A percentile compares a stretch with the other conserved stretches of the same genome.
These are phyloP conservation scores for Seriola aureovittata DNA, from an alignment of 2,113 vertebrate genomes.

Conservation along the genomic window DNA sequence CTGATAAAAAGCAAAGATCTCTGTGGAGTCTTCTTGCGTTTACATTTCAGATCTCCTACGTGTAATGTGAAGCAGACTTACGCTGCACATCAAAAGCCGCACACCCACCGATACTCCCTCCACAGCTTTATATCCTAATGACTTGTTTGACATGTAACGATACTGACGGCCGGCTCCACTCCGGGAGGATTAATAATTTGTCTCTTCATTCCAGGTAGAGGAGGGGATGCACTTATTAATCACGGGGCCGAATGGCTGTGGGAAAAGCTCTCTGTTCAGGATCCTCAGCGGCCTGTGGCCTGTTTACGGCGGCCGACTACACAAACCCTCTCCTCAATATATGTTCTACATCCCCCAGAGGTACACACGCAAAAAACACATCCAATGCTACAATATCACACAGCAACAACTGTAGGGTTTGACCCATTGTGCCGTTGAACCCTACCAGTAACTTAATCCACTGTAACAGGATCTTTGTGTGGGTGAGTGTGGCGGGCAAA, in stretches of 20 bases:
- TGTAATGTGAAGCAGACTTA: no score
- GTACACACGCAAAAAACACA: constrained; percentile 72
- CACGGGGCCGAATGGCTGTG: constrained; percentile 98
- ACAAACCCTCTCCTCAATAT: constrained; percentile 94
- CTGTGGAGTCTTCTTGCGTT: no score
- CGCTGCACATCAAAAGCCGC: no score
- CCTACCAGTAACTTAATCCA: constrained; percentile 52
- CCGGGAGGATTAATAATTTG: constrained; percentile 24
- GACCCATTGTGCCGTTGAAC: neutral
- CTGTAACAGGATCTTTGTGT: constrained; percentile 63
- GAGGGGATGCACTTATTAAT: constrained; percentile 98
- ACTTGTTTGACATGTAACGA: neutral
- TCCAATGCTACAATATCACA: neutral
- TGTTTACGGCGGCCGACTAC: constrained; percentile 93
- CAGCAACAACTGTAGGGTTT: neutral
- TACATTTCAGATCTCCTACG: no score
- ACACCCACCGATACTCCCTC: no score
- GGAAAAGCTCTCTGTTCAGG: constrained; percentile 98
- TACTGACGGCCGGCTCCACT: no score
- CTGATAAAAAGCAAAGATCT: neutral
- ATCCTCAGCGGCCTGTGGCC: constrained; percentile 98
- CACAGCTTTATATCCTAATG: constrained; percentile 3
- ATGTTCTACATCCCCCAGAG: constrained; percentile 99
- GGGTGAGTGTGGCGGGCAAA: constrained; percentile 25
- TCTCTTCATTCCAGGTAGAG: constrained; percentile 86